Percentiles rank a stretch among this genome's conserved stretches.
phyloP scores from a whole-genome alignment of 2,888 invertebrate genomes.

The Amiota minor region DNA sequence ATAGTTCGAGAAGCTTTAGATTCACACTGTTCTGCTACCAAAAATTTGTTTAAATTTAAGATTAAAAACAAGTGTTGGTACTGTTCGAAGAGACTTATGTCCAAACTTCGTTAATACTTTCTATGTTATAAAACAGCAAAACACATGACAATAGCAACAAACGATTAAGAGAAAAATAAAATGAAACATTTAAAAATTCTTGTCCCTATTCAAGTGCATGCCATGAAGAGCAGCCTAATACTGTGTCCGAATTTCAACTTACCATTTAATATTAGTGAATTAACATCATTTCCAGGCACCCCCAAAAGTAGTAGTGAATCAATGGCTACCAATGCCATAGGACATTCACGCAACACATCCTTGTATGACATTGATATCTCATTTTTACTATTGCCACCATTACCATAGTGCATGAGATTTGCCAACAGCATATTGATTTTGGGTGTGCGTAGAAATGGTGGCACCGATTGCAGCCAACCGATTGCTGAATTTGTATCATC shows the following conservation, averaged over 20 bases:
- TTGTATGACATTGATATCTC: constrained; percentile 84
- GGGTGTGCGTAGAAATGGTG: constrained; percentile 80
- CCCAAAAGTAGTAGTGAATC: constrained; percentile 82
- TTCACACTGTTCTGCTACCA: too few relatives aligned
- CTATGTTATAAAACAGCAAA: too few relatives aligned
- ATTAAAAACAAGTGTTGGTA: too few relatives aligned
- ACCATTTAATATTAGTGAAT: constrained; percentile 80
- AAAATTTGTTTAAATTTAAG: too few relatives aligned
- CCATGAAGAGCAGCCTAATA: too few relatives aligned
- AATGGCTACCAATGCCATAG: constrained; percentile 84
- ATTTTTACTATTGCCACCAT: constrained; percentile 76
- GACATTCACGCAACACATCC: constrained; percentile 84
- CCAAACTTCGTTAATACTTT: too few relatives aligned
- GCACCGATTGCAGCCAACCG: constrained; percentile 67
- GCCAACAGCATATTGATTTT: constrained; percentile 86
- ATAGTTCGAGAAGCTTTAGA: too few relatives aligned
- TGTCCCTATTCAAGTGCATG: too few relatives aligned
- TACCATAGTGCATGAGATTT: constrained; percentile 80
- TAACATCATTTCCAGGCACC: constrained; percentile 83
- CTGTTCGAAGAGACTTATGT: too few relatives aligned
- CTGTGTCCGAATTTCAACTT: constrained; percentile 35
- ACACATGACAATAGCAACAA: too few relatives aligned
- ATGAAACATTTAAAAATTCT: too few relatives aligned
- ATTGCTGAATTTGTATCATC: constrained; percentile 78
- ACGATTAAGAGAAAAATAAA: too few relatives aligned